Base-by-base conservation (phyloP, 2,113 vertebrate genomes). In the Tautogolabrus adspersus region DNA sequence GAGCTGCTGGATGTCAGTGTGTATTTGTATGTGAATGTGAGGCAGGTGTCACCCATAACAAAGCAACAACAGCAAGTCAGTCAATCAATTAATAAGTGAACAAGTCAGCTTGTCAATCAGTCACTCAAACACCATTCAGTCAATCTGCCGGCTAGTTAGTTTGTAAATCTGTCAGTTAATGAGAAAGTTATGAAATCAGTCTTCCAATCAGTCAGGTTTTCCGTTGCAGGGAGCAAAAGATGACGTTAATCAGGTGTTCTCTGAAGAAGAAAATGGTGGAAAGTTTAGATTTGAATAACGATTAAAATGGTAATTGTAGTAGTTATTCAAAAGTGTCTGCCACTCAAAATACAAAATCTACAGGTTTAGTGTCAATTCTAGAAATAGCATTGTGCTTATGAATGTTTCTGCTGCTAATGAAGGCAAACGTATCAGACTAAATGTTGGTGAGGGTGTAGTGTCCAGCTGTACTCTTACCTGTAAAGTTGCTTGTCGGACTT, bases 1-100 rank as follows among this genome's bases (percentile, higher is more conserved):
- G 71, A 85, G 66, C 23, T 79, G 75, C 66, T 64, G 69, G 44
- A 64, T 75, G 66, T 75, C 23, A 44, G 26, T 56, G 34, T 70
- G 70, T 62, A 59, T 68, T 26, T 51, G 37, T 59, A 54, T 15
- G 19, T 49, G 56, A 60, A 44, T 69, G 72, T 21, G 11, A 37
- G 21, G 59, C 3, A 26, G 23, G 66, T 34, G 81, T 42, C 38
- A 63, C 46, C 66, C 57, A 66, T 52, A 77, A 34, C 13, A 22
- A 66, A 66, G 52, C 55, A 68, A 22, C 38, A 23, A 16, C 55
- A 62, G 61, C 13, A 34, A 63, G 16, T 69, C 55, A 61, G 30
- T 70, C 52, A 72, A 7, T 79, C 66, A 64, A 1, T 67, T 12
- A 42, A 19, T 30, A 61, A 72, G 26, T 6, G 1, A 12, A 47